These are phyloP conservation scores for Scyliorhinus canicula DNA, from an alignment of 2,797 vertebrate genomes.

Conservation along the genomic window DNA sequence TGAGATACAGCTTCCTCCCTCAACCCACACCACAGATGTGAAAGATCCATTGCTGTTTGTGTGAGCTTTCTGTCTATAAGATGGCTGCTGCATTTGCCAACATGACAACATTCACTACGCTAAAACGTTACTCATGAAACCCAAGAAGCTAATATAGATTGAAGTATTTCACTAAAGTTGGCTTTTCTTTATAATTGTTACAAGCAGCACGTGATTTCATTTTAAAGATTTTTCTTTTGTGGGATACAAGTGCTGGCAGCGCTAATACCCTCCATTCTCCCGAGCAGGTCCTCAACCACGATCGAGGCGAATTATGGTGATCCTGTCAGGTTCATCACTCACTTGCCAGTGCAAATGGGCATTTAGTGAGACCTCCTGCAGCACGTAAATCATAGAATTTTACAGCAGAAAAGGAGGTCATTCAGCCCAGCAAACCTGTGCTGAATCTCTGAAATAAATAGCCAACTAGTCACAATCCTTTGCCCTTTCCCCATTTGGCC, in stretches of 20 bases:
- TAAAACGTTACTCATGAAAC: neutral
- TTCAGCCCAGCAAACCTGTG: neutral
- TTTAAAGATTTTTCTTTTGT: neutral
- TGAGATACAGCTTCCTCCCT: neutral
- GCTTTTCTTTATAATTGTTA: neutral
- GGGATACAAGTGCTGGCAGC: neutral
- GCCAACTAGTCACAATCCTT: neutral
- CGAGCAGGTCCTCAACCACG: neutral
- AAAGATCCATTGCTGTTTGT: neutral
- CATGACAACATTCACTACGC: neutral
- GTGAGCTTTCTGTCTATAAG: neutral
- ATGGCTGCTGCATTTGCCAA: neutral
- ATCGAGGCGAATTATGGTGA: neutral
- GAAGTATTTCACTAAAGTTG: neutral
- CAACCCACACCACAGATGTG: neutral
- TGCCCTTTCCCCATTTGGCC: neutral
- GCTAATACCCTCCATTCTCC: neutral
- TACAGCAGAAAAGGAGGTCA: neutral
- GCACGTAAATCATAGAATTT: neutral
- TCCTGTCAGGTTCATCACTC: neutral
- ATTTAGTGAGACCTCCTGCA: neutral
- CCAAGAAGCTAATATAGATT: neutral
- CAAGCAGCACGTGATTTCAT: neutral
- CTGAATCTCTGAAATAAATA: neutral
- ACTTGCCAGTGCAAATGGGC: neutral